Conservation (phyloP, 2,113 vertebrate species). For the mouse (Mus musculus) region DNA sequence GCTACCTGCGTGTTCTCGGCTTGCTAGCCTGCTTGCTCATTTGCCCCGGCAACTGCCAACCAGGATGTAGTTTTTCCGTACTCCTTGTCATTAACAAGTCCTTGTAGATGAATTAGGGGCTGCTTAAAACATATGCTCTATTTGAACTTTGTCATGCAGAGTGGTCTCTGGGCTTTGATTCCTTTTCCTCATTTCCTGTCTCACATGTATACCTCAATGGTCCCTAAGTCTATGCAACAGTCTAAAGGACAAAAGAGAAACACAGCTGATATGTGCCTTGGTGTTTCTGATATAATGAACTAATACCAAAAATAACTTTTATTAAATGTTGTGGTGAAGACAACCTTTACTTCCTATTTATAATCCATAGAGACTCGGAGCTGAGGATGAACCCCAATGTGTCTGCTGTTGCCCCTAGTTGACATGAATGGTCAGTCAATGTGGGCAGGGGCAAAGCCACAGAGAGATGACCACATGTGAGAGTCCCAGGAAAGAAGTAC, state of each 20-base stretch:
- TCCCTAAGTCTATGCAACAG: background rate
- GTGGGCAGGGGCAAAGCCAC: background rate
- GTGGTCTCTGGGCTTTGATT: background rate
- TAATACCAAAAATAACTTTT: background rate
- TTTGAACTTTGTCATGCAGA: background rate
- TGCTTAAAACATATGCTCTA: background rate
- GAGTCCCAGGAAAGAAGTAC: background rate
- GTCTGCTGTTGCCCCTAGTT: background rate
- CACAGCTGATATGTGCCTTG: background rate
- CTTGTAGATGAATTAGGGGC: background rate
- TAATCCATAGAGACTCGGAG: background rate
- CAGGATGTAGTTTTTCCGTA: background rate
- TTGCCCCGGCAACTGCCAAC: background rate
- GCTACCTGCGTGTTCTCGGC: background rate
- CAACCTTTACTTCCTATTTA: background rate
- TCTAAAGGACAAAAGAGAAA: background rate
- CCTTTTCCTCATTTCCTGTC: background rate
- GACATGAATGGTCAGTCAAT: background rate
- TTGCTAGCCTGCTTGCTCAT: background rate
- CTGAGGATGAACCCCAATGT: background rate
- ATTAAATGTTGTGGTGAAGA: background rate
- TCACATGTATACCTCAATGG: background rate
- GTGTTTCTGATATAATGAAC: background rate
- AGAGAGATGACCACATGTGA: background rate
- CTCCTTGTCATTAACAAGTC: background rate